Evolutionary conservation across 1,140 invertebrate genomes (phyloP).

Genomic region (Spodoptera frugiperda): DNA sequence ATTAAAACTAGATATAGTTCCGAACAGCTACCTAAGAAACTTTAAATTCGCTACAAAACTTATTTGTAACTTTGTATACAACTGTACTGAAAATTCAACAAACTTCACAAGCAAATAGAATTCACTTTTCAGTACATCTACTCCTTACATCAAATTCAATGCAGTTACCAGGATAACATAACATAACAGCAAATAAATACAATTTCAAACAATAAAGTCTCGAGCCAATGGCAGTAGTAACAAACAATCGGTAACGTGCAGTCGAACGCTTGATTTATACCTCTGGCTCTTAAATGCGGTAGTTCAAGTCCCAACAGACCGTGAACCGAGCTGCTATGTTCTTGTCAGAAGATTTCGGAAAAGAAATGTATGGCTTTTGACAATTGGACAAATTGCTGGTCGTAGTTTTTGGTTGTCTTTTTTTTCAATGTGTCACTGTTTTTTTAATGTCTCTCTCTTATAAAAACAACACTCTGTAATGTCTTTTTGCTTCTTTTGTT

Average conservation of each 20-base stretch:
- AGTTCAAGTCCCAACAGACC: slow-evolving; percentile 43
- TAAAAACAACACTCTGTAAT: no score
- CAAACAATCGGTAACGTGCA: slow-evolving; percentile 5
- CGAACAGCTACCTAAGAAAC: no score
- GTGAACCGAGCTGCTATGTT: slow-evolving; percentile 19
- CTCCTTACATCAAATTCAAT: background rate
- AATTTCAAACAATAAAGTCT: slow-evolving; percentile 34
- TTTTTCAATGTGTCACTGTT: background rate
- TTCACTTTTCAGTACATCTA: background rate
- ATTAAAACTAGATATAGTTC: no score
- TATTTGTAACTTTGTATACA: no score
- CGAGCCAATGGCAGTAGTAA: background rate
- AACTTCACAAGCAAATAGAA: background rate
- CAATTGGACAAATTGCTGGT: slow-evolving; percentile 15
- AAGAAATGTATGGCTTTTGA: slow-evolving; percentile 15
- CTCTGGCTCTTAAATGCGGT: slow-evolving; percentile 32
- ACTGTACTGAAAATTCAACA: no score
- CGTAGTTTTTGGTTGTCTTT: background rate
- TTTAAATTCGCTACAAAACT: no score
- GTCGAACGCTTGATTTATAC: slow-evolving; percentile 40
- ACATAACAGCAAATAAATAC: slow-evolving; percentile 25
- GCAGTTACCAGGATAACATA: slow-evolving; percentile 20
- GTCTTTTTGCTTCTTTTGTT: no score
- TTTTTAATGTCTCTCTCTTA: no score
- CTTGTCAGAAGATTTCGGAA: slow-evolving; percentile 9